Base-by-base conservation (phyloP, 2,113 vertebrate genomes). In the Lichenostomus cassidix region DNA sequence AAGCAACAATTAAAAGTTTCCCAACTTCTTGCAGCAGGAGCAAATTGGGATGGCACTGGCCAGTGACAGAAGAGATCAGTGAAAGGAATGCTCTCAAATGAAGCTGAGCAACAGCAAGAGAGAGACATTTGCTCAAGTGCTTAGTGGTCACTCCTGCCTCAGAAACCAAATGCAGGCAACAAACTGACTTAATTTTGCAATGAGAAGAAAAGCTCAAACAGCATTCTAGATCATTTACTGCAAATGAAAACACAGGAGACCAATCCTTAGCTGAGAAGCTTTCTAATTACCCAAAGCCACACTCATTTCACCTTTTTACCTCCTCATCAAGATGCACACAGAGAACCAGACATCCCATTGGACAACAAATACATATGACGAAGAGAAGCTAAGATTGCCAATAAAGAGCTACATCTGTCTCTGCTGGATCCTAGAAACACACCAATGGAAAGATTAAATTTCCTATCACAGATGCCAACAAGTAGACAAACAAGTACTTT, bases 401-500 rank as follows among this genome's bases (percentile, higher is more conserved):
- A 59, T 64, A 67, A 81, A 85, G 19, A 87, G 44, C 64, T 71
- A 21, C 44, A 44, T 70, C 94, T 77, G 5, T 87, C 87, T 84
- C 89, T 17, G 24, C 25, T 93, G 67, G 78, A 94, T 92, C 65
- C 71, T 64, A 92, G 77, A 75, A 92, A 79, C 39, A 92, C 67
- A 78, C 82, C 92, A 82, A 33, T 47, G 41, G 74, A 76, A 94
- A 91, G 55, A 92, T 92, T 90, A 79, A 65, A 47, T 89, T 92
- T 81, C 37, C 49, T 65, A 83, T 69, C 80, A 91, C 86, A 88
- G 80, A 78, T 85, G 89, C 83, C 78, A 95, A 83, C 53, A 79
- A 96, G 86, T 46, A 89, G 87, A 67, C 71, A 97, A 95, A 94
- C 88, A 96, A 63, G 84, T 87, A 89, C 73, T 87, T 92, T 81